phyloP scores from a whole-genome alignment of 1,140 invertebrate species.

The Macrosteles quadrilineatus region DNA sequence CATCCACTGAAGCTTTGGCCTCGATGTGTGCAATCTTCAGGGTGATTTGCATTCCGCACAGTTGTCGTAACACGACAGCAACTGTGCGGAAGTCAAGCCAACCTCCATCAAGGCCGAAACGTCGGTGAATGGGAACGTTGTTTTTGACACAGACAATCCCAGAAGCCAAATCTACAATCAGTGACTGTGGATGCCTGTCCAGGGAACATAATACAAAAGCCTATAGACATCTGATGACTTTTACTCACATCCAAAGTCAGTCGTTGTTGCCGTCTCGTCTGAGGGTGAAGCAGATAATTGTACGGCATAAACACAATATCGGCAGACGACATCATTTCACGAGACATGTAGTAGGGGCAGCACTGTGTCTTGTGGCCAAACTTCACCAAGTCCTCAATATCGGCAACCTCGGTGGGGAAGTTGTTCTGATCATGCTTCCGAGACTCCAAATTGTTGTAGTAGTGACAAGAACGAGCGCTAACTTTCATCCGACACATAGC shows the following conservation, averaged over 20 bases:
- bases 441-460: slow-evolving; percentile 39
- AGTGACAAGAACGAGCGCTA: slow-evolving; percentile 38
- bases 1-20: too few species aligned
- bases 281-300: slow-evolving; percentile 90
- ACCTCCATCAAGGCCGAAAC: too few species aligned
- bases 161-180: too few species aligned
- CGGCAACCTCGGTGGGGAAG: slow-evolving; percentile 68
- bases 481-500: slow-evolving; percentile 37
- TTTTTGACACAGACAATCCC: too few species aligned
- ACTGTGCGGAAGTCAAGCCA: too few species aligned
- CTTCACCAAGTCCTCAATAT: slow-evolving; percentile 95
- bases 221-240: too few species aligned
- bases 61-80: too few species aligned
- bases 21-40: too few species aligned
- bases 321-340: slow-evolving; percentile 78
- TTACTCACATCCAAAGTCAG: slow-evolving; percentile 5
- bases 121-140: too few species aligned
- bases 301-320: slow-evolving; percentile 99
- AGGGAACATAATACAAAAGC: too few species aligned
- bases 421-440: slow-evolving; percentile 31
- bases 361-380: slow-evolving; percentile 83
- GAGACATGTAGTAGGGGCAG: slow-evolving; percentile 94
- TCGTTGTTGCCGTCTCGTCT: slow-evolving; percentile 35
- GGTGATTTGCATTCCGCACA: too few species aligned
- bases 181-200: too few species aligned